Base-by-base conservation (phyloP, 2,888 invertebrate genomes). In the Phytoseiulus persimilis region DNA sequence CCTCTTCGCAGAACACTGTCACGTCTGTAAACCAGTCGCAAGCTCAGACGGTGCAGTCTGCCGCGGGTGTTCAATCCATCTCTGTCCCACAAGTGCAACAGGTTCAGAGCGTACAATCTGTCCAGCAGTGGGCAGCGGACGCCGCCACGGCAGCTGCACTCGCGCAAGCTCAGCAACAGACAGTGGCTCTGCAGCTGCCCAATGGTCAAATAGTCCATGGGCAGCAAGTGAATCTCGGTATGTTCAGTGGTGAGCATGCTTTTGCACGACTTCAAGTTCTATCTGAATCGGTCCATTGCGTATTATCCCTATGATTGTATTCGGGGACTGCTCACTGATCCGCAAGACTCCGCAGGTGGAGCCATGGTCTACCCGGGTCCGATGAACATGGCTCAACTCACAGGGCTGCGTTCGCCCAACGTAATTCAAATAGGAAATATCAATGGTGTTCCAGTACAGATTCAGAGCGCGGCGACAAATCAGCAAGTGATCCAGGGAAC, bases 131-230 rank as follows among this genome's bases (percentile, higher is more conserved):
- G 89, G 89, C 89, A 83, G 83, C 33, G 28, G 89, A 83, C 28
- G 89, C 83, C 32, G 90, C 32, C 0, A 84, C 90, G 83, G 39
- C 89, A 83, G 31, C 90, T 39, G n/a, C 90, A 87, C 23, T 89
- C 46, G 83, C 90, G 90, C 90, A 90, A 65, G 90, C 90, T 2
- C 90, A 90, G 90, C 90, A 90, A 0, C 90, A 91, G 9, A 45
- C 91, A 45, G 91, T 91, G 5, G 91, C 91, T 90, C 91, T 91
- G 83, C 91, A 92, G 83, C 90, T 91, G 18, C 91, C 92, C 6
- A 91, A 91, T 90, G 91, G 91, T 9, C 92, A 92, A 89, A 87
- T 91, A 31, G 90, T 90, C n/a, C 91, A 90, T 89, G 91, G 91
- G 32, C 91, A 91, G 89, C 90, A 91, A 46, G 91, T 91, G 83